Evolutionary conservation across 1,140 invertebrate genomes (phyloP), one percentile per base, ranked within the genome.

Genomic region (Drosophila tsacasi): DNA sequence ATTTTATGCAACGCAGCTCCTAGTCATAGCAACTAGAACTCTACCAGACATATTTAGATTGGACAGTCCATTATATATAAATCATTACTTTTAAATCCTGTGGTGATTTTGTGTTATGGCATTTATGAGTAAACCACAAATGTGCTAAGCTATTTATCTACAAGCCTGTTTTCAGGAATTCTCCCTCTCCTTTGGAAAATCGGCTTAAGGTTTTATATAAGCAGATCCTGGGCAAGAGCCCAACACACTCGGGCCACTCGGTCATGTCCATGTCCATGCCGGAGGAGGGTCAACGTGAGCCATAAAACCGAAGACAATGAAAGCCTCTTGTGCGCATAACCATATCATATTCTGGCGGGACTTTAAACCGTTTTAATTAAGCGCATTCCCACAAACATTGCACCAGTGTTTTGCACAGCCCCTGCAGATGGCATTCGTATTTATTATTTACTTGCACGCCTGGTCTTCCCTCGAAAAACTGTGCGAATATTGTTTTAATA

Each of bases 301-400:
- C 47, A 39, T 32, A 54, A 57, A 54, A 50, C 23, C 63, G 30
- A 71, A 68, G 47, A 67, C 63, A 44, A 50, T 35, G 63, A 35
- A 35, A n/a, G 62, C 19, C 27, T 23, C 21, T 21, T 42, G 21
- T 35, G 47, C 13, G 44, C 32, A n/a, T 27, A 44, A 32, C 47
- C 19, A 42, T 44, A 17, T 40, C 30, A 52, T 37, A 25, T 57
- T 15, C 35, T 23, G 62, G 5, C 27, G 25, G 37, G 32, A 44
- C 44, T 79, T 79, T 75, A 72, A 80, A 80, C 32, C 32, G 55
- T 81, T 77, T 77, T 77, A 85, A 84, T 85, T 85, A 77, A 84
- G 59, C 30, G 40, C 55, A 59, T 74, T 71, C 55, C 35, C 30
- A 23, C 25, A 25, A 44, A 58, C 39, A 66, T 21, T 76, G 61